A percentile compares a stretch with the other conserved stretches of the same genome.
phyloP scores from a whole-genome alignment of 2,113 vertebrate species.

The Tragelaphus imberbis region DNA sequence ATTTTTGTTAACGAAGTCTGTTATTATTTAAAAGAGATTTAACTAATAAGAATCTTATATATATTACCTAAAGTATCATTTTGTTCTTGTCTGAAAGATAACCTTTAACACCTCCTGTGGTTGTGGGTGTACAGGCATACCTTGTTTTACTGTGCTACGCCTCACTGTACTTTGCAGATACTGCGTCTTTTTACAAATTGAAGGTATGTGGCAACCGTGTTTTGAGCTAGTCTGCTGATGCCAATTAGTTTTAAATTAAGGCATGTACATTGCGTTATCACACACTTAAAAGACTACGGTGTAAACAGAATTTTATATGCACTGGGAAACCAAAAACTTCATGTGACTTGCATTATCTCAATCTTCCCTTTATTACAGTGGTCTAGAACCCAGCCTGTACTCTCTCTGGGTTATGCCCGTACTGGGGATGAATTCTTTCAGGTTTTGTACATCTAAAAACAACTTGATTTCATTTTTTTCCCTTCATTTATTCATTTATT shows the following conservation, averaged over 20 bases:
- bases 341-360: not conserved
- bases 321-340: not conserved
- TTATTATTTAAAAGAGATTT: not conserved
- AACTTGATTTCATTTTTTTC: not conserved
- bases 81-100: not conserved
- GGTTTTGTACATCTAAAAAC: not conserved
- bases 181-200: not conserved
- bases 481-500: not conserved
- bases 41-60: not conserved
- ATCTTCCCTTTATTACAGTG: not conserved
- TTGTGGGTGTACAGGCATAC: not conserved
- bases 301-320: not conserved
- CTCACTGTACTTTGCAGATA: not conserved
- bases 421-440: not conserved
- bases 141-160: not conserved
- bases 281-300: not conserved
- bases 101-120: not conserved
- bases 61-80: not conserved
- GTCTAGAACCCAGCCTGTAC: not conserved
- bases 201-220: not conserved
- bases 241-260: not conserved
- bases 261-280: not conserved
- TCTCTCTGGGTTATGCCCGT: not conserved
- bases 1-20: not conserved
- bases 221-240: not conserved